Percentiles rank a stretch among this genome's conserved stretches.
These are phyloP conservation scores for Trogon melanurus DNA, from an alignment of 2,113 vertebrate genomes.

Conservation along the genomic window DNA sequence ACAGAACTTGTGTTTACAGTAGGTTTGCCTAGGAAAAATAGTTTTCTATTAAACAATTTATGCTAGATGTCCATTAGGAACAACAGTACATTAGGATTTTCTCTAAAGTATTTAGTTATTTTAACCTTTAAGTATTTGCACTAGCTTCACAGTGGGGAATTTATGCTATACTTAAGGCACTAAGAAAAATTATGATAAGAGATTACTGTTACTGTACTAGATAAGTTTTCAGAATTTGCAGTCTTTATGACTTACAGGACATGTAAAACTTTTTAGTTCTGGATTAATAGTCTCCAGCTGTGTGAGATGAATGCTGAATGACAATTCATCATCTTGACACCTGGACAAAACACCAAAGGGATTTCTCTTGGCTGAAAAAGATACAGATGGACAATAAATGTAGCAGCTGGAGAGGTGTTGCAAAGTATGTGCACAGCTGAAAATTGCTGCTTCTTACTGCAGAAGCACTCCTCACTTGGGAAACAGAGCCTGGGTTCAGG, in stretches of 20 bases:
- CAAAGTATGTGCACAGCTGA: not conserved
- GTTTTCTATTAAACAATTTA: not conserved
- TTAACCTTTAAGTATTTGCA: not conserved
- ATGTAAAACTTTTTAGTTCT: not conserved
- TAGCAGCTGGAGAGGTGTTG: not conserved
- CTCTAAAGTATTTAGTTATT: not conserved
- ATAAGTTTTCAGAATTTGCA: not conserved
- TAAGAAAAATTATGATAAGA: not conserved
- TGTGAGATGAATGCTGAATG: not conserved
- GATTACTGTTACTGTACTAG: not conserved
- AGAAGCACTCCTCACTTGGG: not conserved
- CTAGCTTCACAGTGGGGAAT: not conserved
- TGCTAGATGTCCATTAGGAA: not conserved
- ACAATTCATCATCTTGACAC: not conserved
- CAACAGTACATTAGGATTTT: not conserved
- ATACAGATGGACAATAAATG: not conserved
- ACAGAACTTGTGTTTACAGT: not conserved
- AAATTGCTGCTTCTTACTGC: not conserved
- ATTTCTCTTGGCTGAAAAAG: not conserved
- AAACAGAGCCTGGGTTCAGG: not conserved
- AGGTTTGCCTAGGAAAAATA: not conserved
- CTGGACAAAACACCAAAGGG: not conserved
- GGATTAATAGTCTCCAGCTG: not conserved
- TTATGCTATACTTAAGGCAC: not conserved
- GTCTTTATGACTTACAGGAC: not conserved